phyloP scores from a whole-genome alignment of 2,888 invertebrate species.

The Bimastos eiseni region DNA sequence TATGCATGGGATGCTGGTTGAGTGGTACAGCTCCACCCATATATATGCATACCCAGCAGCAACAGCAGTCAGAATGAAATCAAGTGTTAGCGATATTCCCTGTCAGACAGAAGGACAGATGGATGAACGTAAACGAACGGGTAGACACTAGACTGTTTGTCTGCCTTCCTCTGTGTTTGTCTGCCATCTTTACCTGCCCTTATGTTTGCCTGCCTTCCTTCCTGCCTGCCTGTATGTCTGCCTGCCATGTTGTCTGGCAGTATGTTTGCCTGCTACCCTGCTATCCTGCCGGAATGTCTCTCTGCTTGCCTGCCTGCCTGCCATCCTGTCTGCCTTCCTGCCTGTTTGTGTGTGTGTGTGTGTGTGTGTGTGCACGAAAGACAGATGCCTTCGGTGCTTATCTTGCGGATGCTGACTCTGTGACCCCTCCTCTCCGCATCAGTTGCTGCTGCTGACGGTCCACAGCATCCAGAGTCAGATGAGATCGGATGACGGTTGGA shows the following conservation, averaged over 20 bases:
- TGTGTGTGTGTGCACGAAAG: neutral
- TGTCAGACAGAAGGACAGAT: neutral
- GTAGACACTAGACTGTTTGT: neutral
- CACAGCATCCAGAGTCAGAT: neutral
- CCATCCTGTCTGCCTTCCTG: neutral
- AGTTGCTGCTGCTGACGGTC: neutral
- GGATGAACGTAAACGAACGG: neutral
- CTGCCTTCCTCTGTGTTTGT: too few relatives aligned
- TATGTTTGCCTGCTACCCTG: too few relatives aligned
- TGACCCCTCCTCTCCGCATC: neutral
- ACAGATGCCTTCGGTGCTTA: neutral
- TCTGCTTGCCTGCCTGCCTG: neutral
- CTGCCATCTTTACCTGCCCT: too few relatives aligned
- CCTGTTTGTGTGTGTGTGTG: neutral
- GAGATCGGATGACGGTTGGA: neutral
- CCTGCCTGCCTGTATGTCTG: too few relatives aligned
- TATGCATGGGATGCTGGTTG: neutral
- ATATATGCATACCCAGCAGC: neutral
- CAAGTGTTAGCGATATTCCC: neutral
- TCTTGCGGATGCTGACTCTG: neutral
- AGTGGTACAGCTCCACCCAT: neutral
- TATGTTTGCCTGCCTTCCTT: too few relatives aligned
- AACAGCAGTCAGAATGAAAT: neutral
- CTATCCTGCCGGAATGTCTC: neutral
- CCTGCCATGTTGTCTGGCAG: too few relatives aligned